phyloP scores from a whole-genome alignment of 2,888 invertebrate genomes.

The Blastobasis lacticolella region DNA sequence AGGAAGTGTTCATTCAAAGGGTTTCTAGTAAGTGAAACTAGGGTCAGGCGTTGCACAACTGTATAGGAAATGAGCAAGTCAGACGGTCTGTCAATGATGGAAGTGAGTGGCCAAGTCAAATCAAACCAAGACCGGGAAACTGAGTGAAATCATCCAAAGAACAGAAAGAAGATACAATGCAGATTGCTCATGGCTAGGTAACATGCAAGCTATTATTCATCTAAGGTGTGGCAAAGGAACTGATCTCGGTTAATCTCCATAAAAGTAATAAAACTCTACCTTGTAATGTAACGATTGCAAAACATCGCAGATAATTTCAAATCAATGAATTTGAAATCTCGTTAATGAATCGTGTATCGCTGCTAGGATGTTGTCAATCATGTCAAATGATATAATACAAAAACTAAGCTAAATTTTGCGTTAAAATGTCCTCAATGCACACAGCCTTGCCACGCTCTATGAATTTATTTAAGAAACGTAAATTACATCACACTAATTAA shows the following conservation, averaged over 20 bases:
- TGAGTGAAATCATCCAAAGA: slow-evolving; percentile 43
- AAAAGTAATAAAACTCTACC: slow-evolving; percentile 52
- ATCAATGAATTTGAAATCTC: slow-evolving; percentile 46
- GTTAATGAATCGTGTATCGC: slow-evolving; percentile 63
- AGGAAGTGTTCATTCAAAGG: slow-evolving; percentile 13
- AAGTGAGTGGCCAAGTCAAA: slow-evolving; percentile 45
- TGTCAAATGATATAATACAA: slow-evolving; percentile 45
- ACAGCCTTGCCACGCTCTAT: slow-evolving; percentile 83
- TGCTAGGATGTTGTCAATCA: slow-evolving; percentile 64
- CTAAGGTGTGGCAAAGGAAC: slow-evolving; percentile 75
- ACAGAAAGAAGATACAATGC: slow-evolving; percentile 38
- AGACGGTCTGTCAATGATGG: slow-evolving; percentile 46
- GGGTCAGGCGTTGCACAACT: slow-evolving; percentile 37
- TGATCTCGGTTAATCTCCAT: slow-evolving; percentile 56
- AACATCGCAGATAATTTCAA: slow-evolving; percentile 55
- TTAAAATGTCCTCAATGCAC: slow-evolving; percentile 77
- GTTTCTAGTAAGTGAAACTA: slow-evolving; percentile 50
- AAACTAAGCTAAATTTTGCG: slow-evolving; percentile 68
- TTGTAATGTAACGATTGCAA: slow-evolving; percentile 46
- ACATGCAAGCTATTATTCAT: slow-evolving; percentile 66
- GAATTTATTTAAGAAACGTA: slow-evolving; percentile 47
- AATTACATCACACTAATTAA: slow-evolving; percentile 69
- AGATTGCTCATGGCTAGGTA: slow-evolving; percentile 44
- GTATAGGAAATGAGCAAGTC: slow-evolving; percentile 30
- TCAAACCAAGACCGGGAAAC: slow-evolving; percentile 32